Conservation (phyloP, 1,140 invertebrate species). For the Arion vulgaris region DNA sequence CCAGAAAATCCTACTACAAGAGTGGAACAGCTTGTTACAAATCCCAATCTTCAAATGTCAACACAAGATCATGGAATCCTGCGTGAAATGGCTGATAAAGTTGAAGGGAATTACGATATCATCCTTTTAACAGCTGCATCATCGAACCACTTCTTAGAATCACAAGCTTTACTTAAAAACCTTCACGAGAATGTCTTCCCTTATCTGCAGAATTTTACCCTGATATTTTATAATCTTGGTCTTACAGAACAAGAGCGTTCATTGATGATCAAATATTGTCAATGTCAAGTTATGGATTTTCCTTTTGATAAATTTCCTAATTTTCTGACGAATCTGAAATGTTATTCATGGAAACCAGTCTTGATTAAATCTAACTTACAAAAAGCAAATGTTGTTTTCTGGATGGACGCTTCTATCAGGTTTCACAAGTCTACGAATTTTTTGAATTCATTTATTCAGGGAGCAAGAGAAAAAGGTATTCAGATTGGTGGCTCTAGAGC, state of each 20-base stretch:
- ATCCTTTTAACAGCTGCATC: conserved; percentile 31
- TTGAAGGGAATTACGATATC: background rate
- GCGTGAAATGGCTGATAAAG: background rate
- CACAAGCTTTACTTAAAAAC: conserved; percentile 22
- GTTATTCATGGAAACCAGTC: conserved; percentile 24
- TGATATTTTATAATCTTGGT: conserved; percentile 24
- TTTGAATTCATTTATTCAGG: background rate
- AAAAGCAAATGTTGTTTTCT: background rate
- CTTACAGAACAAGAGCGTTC: background rate
- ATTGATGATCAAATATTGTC: conserved; percentile 16
- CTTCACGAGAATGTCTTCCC: conserved; percentile 27
- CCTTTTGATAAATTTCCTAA: conserved; percentile 29
- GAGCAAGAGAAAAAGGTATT: background rate
- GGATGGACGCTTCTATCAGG: conserved; percentile 24
- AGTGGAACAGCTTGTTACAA: conserved; percentile 15
- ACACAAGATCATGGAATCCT: background rate
- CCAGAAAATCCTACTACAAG: background rate
- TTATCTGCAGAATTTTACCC: conserved; percentile 10
- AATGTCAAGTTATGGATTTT: conserved; percentile 18
- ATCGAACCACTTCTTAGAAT: conserved; percentile 31
- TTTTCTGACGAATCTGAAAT: background rate
- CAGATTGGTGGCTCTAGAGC: background rate
- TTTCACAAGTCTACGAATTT: background rate
- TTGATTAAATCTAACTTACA: background rate
- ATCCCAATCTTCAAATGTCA: background rate